Conservation (phyloP, 2,113 vertebrate genomes). For the Heptranchias perlo region DNA sequence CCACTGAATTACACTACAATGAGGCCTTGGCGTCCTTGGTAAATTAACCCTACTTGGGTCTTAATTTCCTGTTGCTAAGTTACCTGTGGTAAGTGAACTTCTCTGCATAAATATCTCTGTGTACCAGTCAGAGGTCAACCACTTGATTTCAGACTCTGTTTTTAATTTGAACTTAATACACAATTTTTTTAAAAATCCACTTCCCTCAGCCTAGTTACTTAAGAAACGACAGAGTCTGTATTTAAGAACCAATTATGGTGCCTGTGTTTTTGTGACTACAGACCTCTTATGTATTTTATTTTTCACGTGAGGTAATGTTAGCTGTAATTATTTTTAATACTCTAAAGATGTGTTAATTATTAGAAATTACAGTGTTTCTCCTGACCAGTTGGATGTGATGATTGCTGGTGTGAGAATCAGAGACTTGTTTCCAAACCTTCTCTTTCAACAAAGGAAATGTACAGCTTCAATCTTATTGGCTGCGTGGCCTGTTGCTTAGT, state of each 20-base stretch:
- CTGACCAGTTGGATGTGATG: neutral
- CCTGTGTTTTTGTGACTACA: neutral
- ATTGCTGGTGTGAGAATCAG: slow-evolving; percentile 22
- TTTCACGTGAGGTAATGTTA: slow-evolving; percentile 21
- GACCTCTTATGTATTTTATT: neutral
- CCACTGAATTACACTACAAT: slow-evolving; percentile 39
- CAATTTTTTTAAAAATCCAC: neutral
- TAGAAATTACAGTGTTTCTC: neutral
- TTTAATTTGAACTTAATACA: neutral
- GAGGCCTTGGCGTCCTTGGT: slow-evolving; percentile 38
- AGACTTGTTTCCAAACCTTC: slow-evolving; percentile 26
- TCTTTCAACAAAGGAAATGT: slow-evolving; percentile 12
- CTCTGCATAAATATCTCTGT: neutral
- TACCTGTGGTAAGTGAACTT: slow-evolving; percentile 38
- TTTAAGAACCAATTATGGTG: neutral
- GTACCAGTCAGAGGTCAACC: slow-evolving; percentile 3
- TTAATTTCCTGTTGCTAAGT: slow-evolving; percentile 43
- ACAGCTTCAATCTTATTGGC: neutral
- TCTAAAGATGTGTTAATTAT: slow-evolving; percentile 21
- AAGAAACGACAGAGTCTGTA: neutral
- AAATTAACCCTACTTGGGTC: slow-evolving; percentile 40
- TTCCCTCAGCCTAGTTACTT: neutral
- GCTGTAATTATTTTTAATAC: neutral
- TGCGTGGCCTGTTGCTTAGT: neutral
- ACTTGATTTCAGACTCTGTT: neutral